Evolutionary conservation across 2,113 vertebrate genomes (phyloP).

Genomic region (Cephalopterus ornatus): DNA sequence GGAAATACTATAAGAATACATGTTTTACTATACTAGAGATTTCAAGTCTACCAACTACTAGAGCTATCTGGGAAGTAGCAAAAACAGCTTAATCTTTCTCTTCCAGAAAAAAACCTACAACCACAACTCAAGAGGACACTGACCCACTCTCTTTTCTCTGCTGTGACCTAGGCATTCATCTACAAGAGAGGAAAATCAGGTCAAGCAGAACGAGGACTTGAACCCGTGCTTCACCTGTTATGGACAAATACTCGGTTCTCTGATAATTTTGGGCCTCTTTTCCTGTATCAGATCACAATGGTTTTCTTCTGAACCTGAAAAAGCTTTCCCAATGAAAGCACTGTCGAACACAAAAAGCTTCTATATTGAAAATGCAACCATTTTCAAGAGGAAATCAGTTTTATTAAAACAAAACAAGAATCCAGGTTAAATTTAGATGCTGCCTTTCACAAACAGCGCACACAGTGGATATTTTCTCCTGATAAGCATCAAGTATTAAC

Average conservation of each 20-base stretch:
- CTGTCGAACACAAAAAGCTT: background rate
- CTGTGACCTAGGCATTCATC: background rate
- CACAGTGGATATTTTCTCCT: conserved; percentile 6
- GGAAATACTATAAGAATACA: background rate
- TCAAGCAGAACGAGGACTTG: background rate
- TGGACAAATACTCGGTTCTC: background rate
- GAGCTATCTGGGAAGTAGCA: background rate
- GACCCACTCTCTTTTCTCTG: background rate
- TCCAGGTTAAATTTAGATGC: background rate
- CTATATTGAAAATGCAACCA: background rate
- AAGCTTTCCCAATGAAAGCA: background rate
- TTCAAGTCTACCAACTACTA: background rate
- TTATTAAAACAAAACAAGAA: background rate
- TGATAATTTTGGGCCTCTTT: background rate
- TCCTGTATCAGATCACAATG: background rate
- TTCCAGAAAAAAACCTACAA: background rate
- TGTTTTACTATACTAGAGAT: background rate
- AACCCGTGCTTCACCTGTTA: background rate
- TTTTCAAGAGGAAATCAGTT: background rate
- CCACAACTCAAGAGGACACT: background rate
- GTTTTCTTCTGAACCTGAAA: background rate
- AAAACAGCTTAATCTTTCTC: background rate
- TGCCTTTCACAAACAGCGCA: conserved; percentile 10
- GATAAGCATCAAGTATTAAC: conserved; percentile 34
- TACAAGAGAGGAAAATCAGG: background rate